Conservation (phyloP, 2,888 invertebrate genomes). For the Noctua janthina region DNA sequence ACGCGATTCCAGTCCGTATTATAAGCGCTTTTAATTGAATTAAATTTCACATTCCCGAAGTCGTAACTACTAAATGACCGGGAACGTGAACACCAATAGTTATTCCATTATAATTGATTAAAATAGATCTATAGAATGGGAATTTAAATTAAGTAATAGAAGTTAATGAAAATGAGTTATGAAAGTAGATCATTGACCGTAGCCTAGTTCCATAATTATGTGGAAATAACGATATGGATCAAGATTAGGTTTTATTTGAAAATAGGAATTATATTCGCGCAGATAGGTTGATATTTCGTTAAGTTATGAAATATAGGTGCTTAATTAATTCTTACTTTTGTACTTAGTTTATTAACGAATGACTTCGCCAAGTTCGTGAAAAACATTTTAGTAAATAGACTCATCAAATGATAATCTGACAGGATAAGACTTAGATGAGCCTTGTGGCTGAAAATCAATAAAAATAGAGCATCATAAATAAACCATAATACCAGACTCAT, state of each 20-base stretch:
- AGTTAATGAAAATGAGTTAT: slow-evolving; percentile 55
- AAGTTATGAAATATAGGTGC: background rate
- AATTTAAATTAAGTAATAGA: slow-evolving; percentile 63
- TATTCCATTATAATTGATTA: slow-evolving; percentile 61
- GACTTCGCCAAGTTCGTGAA: background rate
- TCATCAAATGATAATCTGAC: slow-evolving; percentile 5
- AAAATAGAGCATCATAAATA: background rate
- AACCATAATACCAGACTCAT: background rate
- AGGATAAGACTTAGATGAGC: background rate
- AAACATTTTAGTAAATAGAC: background rate
- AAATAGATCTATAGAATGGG: slow-evolving; percentile 50
- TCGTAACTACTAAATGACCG: slow-evolving; percentile 51
- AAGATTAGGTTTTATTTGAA: slow-evolving; percentile 26
- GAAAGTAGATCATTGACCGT: slow-evolving; percentile 56
- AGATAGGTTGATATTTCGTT: background rate
- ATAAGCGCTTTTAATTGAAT: slow-evolving; percentile 54
- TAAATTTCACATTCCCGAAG: slow-evolving; percentile 56
- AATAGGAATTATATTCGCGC: background rate
- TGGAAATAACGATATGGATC: slow-evolving; percentile 39
- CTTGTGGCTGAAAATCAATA: background rate
- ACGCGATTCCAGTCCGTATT: slow-evolving; percentile 32
- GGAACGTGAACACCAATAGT: slow-evolving; percentile 44
- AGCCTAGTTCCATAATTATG: slow-evolving; percentile 61
- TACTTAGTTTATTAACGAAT: background rate
- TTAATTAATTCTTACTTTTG: background rate